These are phyloP conservation scores for Nebria brevicollis DNA, from an alignment of 2,888 invertebrate genomes.

Conservation along the genomic window DNA sequence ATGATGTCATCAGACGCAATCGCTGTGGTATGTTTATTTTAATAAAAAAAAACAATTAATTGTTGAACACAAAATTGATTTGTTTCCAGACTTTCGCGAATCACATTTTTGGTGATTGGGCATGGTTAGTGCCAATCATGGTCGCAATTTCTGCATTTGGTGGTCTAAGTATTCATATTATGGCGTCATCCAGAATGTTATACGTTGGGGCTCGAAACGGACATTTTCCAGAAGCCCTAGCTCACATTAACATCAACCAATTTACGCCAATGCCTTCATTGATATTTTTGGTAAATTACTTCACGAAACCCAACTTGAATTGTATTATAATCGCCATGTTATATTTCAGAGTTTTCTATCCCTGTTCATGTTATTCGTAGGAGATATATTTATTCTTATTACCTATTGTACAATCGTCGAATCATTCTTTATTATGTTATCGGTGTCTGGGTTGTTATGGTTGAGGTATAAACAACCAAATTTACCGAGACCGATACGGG, in stretches of 20 bases:
- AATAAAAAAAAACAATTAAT: background rate
- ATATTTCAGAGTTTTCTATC: constrained; percentile 81
- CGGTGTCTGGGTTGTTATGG: constrained; percentile 86
- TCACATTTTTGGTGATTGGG: constrained; percentile 76
- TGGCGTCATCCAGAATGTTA: constrained; percentile 93
- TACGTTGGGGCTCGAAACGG: constrained; percentile 92
- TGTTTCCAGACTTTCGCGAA: constrained; percentile 82
- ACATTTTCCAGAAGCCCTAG: constrained; percentile 83
- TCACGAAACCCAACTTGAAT: too few species aligned
- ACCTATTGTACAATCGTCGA: constrained; percentile 94
- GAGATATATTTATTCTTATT: constrained; percentile 86
- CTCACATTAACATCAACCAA: constrained; percentile 79
- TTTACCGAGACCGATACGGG: constrained; percentile 86
- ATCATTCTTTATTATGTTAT: constrained; percentile 89
- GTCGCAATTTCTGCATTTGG: constrained; percentile 94
- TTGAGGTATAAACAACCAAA: constrained; percentile 83
- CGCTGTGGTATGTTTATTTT: constrained; percentile 80
- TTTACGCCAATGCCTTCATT: constrained; percentile 84
- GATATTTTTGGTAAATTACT: constrained; percentile 77
- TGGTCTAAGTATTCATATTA: constrained; percentile 92
- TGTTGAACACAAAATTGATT: background rate
- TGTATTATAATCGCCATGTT: constrained; percentile 45
- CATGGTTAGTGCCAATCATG: constrained; percentile 88
- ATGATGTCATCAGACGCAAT: constrained; percentile 93
- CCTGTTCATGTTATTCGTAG: constrained; percentile 83